Base-by-base conservation (phyloP, 1,140 invertebrate genomes). In the Metopolophium dirhodum region DNA sequence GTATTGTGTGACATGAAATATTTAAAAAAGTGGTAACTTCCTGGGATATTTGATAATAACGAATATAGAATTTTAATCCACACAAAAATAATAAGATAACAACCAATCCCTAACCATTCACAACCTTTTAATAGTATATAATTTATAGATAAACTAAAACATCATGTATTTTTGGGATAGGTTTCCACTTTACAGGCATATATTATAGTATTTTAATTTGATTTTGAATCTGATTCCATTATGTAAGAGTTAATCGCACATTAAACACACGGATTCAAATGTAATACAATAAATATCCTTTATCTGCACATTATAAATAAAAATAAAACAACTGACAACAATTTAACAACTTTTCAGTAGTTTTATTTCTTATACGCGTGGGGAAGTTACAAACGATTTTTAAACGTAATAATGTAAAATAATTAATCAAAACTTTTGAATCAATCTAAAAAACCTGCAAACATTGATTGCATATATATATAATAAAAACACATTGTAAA, bases 11-110 rank as follows among this genome's bases (percentile, higher is more conserved):
- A 68, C 57, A 47, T 90, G 57, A 90, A 61, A 61, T 45, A 45
- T 90, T 61, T 68, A 0, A 90, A 90, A 90, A n/a, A 90, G 51
- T 22, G 14, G 26, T n/a, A n/a, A 90, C 57, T 90, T 90, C 89
- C 89, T 68, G 54, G 37, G 23, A 90, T 14, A 61, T 68, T 68
- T 26, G 57, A 45, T 68, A 68, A 90, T 90, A 45, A 90, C 37
- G 54, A 90, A 45, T 90, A 68, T 45, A 45, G 87, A 89, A 89
- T 89, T 51, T 89, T 54, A 41, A 89, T 89, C 23, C n/a, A 54
- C 41, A 90, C 88, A 90, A 90, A 90, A 68, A 45, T 90, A 68
- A 90, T 68, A 90, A 14, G 23, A 30, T 90, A 35, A 41, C 47
- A n/a, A 90, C 45, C 89, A 41, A 68, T 41, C 26, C 22, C 49